These are phyloP conservation scores for Trichechus manatus DNA, from an alignment of 2,113 vertebrate species.

Conservation along the genomic window DNA sequence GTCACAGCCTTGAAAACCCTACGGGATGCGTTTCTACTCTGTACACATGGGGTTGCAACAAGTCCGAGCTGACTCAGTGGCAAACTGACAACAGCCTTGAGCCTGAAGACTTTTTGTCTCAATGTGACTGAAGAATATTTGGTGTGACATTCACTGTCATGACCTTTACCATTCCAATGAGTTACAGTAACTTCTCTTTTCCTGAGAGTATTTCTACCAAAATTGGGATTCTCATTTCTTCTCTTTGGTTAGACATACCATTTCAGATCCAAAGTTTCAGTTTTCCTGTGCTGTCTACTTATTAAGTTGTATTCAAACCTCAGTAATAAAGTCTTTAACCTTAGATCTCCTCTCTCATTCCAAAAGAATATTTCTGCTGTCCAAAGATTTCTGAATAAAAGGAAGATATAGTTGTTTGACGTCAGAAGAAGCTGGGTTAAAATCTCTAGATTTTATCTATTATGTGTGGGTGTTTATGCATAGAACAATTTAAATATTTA, in stretches of 20 bases:
- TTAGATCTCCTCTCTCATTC: slow-evolving; percentile 50
- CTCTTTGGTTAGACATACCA: neutral
- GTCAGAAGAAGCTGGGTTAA: slow-evolving; percentile 50
- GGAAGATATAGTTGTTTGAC: slow-evolving; percentile 29
- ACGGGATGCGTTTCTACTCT: neutral
- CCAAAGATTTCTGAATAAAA: slow-evolving; percentile 45
- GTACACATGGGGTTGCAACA: neutral
- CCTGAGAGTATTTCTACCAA: neutral
- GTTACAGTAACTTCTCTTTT: neutral
- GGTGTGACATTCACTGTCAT: neutral
- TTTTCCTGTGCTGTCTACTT: slow-evolving; percentile 25
- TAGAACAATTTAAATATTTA: slow-evolving; percentile 60
- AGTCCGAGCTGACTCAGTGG: neutral
- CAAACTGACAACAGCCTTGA: neutral
- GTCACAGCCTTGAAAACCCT: neutral
- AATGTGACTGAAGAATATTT: neutral
- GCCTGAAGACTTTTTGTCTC: neutral
- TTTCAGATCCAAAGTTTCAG: neutral
- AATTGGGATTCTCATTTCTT: neutral
- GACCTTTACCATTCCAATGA: neutral
- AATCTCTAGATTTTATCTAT: slow-evolving; percentile 29
- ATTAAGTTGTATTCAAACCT: slow-evolving; percentile 19
- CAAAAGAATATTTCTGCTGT: slow-evolving; percentile 49
- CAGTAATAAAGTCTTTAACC: slow-evolving; percentile 26
- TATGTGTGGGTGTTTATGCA: slow-evolving; percentile 11